A percentile compares a stretch with the other conserved stretches of the same genome.
phyloP scores from a whole-genome alignment of 2,797 vertebrate genomes.

The Eospalax fontanierii region DNA sequence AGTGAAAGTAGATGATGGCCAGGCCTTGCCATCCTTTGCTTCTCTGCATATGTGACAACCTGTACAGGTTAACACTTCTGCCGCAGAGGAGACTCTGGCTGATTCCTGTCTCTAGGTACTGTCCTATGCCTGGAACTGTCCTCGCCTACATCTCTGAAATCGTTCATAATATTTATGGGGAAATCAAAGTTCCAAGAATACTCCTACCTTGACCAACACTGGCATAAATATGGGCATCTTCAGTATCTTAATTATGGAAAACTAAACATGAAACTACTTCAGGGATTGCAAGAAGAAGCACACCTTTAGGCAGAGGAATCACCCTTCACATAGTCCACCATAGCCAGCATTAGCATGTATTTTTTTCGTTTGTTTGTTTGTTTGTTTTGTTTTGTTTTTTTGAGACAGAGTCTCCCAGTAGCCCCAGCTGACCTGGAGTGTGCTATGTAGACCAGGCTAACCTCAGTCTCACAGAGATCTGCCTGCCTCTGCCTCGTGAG shows the following conservation, averaged over 20 bases:
- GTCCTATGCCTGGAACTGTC: constrained; percentile 15
- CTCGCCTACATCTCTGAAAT: constrained; percentile 5
- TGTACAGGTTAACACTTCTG: constrained; percentile 1
- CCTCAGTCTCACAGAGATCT: too few species aligned
- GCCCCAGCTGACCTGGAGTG: too few species aligned
- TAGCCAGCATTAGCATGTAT: background rate
- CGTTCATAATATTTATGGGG: background rate
- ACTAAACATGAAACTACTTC: constrained; percentile 38
- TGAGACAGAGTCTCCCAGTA: too few species aligned
- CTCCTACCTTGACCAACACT: background rate
- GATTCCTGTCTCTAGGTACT: background rate
- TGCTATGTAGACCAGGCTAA: too few species aligned
- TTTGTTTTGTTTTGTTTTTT: too few species aligned
- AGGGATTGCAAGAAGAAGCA: background rate
- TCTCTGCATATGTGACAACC: background rate
- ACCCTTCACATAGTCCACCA: background rate
- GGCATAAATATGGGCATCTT: constrained; percentile 52
- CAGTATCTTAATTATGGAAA: constrained; percentile 35
- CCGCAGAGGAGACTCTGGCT: constrained; percentile 11
- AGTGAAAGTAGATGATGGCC: background rate
- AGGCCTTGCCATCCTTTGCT: background rate
- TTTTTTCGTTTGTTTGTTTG: background rate
- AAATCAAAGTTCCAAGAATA: background rate
- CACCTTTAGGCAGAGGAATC: background rate
- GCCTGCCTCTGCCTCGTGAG: too few species aligned